These are phyloP conservation scores for Lepidurus arcticus DNA, from an alignment of 1,140 invertebrate species.

Conservation along the genomic window DNA sequence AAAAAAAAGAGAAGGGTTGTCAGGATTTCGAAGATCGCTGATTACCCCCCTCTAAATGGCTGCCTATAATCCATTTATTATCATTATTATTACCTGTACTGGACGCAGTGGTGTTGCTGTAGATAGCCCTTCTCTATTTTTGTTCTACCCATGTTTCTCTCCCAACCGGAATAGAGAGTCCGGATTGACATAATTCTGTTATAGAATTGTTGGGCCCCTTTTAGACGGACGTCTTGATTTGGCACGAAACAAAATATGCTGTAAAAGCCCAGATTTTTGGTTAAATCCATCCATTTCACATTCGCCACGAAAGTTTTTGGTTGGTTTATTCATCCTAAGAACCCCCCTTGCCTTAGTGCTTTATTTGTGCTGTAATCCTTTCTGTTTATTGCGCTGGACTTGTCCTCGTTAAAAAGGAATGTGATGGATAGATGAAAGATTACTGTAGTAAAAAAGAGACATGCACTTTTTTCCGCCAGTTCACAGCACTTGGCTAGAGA, in stretches of 20 bases:
- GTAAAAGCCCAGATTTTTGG: neutral
- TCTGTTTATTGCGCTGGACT: neutral
- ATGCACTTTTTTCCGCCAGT: neutral
- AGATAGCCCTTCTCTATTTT: neutral
- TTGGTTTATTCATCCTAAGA: neutral
- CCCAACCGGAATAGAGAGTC: neutral
- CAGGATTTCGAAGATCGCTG: neutral
- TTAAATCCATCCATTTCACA: conserved; percentile 18
- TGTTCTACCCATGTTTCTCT: conserved; percentile 19
- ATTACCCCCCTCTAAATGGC: neutral
- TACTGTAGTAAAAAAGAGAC: neutral
- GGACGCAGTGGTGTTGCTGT: conserved; percentile 20
- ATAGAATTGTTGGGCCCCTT: neutral
- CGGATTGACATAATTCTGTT: neutral
- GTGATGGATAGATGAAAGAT: neutral
- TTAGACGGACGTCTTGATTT: neutral
- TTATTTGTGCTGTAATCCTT: conserved; percentile 2
- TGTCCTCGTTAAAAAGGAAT: neutral
- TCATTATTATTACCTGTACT: neutral
- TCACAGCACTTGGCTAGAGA: neutral
- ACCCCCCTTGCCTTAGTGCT: conserved; percentile 17
- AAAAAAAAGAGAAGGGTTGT: neutral
- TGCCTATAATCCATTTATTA: conserved; percentile 12
- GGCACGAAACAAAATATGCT: neutral
- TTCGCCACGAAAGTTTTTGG: neutral